Base-by-base conservation (phyloP, 2,888 invertebrate genomes). In the Tubiluchus corallicola region DNA sequence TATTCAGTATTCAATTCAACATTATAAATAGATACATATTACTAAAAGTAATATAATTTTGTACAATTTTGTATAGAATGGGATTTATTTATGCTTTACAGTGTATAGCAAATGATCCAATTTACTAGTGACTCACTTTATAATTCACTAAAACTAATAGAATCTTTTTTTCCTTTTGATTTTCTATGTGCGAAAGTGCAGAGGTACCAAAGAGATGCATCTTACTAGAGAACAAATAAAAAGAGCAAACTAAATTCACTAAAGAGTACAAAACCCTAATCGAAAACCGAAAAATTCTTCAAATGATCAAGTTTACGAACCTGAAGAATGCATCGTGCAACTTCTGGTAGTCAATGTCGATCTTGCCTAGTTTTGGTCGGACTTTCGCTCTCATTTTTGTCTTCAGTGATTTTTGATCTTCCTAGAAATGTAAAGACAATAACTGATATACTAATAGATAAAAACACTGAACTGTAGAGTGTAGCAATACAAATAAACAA, bases 271-370 rank as follows among this genome's bases (percentile, higher is more conserved):
- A 17, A n/a, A 5, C 5, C 9, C 5, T 29, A 29, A 9, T 29
- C 29, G n/a, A 29, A 29, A 5, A 29, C 29, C 5, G 5, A 29
- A 29, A 29, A 29, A 29, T 5, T 29, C n/a, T 5, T 9, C 29
- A n/a, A n/a, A 29, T n/a, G 5, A 29, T 29, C n/a, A 29, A 29
- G n/a, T 9, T 9, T 29, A 29, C 5, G n/a, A 29, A 77, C 74
- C 83, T 84, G 71, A 98, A 98, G 69, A 98, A 98, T 0, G 98
- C 98, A 60, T 99, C 98, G 57, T 98, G 98, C 18, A 99, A 68
- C 60, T 99, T 98, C 65, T 99, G 96, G 63, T 98, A 99, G 68
- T 99, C 98, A 52, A 98, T 99, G 63, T 99, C 98, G 55, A 98
- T 98, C 71, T 96, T 96, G 21, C 98, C 98, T 58, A 98, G 76